Percentiles rank a stretch among this genome's conserved stretches.
phyloP scores from a whole-genome alignment of 2,113 vertebrate genomes.

The Gymnobelideus leadbeateri region DNA sequence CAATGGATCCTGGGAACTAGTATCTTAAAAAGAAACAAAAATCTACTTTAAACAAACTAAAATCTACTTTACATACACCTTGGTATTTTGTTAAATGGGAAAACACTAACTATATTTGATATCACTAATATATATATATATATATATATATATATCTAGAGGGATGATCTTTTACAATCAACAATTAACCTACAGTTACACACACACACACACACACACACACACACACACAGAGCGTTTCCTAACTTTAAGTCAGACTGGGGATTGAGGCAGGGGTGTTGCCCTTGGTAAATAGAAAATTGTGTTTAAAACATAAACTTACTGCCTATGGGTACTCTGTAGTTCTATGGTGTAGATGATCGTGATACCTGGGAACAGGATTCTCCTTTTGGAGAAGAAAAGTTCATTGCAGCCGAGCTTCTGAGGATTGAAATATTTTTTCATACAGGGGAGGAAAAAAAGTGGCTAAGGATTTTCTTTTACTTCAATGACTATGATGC shows the following conservation, averaged over 20 bases:
- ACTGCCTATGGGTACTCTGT: not conserved
- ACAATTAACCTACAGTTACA: too few species aligned
- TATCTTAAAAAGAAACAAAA: too few species aligned
- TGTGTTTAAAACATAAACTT: not conserved
- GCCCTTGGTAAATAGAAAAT: not conserved
- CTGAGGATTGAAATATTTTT: not conserved
- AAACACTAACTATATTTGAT: too few species aligned
- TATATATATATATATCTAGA: too few species aligned
- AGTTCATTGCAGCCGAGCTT: not conserved
- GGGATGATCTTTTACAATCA: too few species aligned
- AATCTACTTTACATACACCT: too few species aligned
- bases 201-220: too few species aligned
- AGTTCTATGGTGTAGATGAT: not conserved
- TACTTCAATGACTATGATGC: not conserved
- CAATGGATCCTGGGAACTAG: too few species aligned
- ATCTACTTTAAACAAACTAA: too few species aligned
- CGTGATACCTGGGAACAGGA: not conserved
- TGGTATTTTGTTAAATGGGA: too few species aligned
- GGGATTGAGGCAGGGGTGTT: not conserved
- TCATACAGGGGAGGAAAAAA: not conserved
- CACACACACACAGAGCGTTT: not conserved
- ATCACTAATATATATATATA: too few species aligned
- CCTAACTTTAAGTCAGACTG: not conserved
- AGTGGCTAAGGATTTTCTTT: not conserved
- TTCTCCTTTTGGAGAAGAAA: not conserved